A percentile compares a stretch with the other conserved stretches of the same genome.
These are phyloP conservation scores for Diabrotica virgifera DNA, from an alignment of 1,140 invertebrate genomes.

Conservation along the genomic window DNA sequence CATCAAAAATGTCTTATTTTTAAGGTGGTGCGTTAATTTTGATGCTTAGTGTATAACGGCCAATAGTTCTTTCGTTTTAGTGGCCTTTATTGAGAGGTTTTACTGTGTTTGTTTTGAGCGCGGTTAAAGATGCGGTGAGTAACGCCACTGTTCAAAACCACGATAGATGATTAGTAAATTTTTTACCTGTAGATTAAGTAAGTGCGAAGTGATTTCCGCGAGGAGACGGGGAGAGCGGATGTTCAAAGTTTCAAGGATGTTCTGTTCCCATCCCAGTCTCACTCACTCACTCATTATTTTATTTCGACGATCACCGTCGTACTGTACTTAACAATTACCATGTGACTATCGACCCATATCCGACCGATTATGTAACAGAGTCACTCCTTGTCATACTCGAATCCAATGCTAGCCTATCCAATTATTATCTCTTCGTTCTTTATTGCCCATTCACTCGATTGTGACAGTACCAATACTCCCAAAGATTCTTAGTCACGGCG, in stretches of 20 bases:
- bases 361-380: slow-evolving; percentile 24
- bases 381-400: slow-evolving; percentile 9
- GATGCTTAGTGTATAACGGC: too few species aligned
- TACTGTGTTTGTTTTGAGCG: background rate
- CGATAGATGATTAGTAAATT: slow-evolving; percentile 23
- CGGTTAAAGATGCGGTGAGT: background rate
- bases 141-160: background rate
- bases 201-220: slow-evolving; percentile 25
- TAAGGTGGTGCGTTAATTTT: too few species aligned
- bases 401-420: background rate
- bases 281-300: slow-evolving; percentile 9
- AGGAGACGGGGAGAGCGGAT: slow-evolving; percentile 27
- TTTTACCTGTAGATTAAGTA: slow-evolving; percentile 28
- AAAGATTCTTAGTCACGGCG: too few species aligned
- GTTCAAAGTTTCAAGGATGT: slow-evolving; percentile 32
- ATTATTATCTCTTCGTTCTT: slow-evolving; percentile 1
- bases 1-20: too few species aligned
- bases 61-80: background rate
- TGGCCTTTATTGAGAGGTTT: background rate
- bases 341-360: slow-evolving; percentile 31
- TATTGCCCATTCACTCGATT: too few species aligned
- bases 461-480: too few species aligned
- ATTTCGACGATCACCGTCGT: background rate
- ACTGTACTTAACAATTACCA: slow-evolving; percentile 23
- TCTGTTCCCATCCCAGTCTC: slow-evolving; percentile 23